Base-by-base conservation (phyloP, 2,888 invertebrate species). In the Eueremaeus valkanovi region DNA sequence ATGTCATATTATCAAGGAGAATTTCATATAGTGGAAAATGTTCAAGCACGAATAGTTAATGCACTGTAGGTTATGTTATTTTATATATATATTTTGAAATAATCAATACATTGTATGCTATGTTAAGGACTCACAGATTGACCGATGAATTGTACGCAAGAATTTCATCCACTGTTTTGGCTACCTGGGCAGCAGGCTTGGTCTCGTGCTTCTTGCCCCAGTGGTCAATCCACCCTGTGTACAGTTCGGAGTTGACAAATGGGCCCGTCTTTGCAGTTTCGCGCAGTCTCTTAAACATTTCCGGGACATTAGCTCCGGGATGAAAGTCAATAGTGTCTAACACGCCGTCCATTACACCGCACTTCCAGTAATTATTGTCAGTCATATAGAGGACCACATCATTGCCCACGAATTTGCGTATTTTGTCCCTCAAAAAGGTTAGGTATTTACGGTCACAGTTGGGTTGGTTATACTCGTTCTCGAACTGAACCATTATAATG, bases 391-490 rank as follows among this genome's bases (percentile, higher is more conserved):
- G 85, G 40, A 91, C 83, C 0, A 92, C 89, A 5, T 89, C 88
- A 11, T 87, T 83, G 2, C 88, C 88, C 9, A 92, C 87, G 76
- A 84, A 81, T 13, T 81, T 78, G 11, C 81, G 80, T 0, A 90
- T 86, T 77, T 90, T 85, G 80, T 91, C 88, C 3, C 89, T 85
- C 63, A 94, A 82, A 84, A 88, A 88, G 18, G 82, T 81, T 80
- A 88, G 88, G 83, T 95, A 94, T 0, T 84, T 84, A 77, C 84
- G 84, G 81, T 94, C 92, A 80, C 89, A 90, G 11, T 88, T 89
- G 8, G 27, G 93, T 80, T n/a, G n/a, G n/a, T 93, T 92, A 80
- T 94, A 95, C 82, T 93, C 95, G 83, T 98, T 98, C 85, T 96
- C 96, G 27, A 92, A 74, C 87, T 93, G 93, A 61, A 93, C 89